Base-by-base conservation (phyloP, 1,140 invertebrate genomes). In the Cotesia vestalis region DNA sequence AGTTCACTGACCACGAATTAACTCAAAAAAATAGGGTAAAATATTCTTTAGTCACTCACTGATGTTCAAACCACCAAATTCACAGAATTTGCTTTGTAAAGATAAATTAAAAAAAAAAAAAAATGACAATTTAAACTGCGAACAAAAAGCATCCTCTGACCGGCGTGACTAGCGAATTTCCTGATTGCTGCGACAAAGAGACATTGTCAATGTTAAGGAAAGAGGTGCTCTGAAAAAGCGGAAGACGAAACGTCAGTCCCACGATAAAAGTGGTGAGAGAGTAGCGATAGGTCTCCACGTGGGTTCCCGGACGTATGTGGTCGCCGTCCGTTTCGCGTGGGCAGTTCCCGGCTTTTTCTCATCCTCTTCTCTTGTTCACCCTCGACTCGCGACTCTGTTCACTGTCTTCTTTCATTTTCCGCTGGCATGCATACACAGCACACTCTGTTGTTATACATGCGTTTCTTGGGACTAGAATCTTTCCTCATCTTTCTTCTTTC, bases 41-140 rank as follows among this genome's bases (percentile, higher is more conserved):
- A 77, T 77, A 75, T 75, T 55, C 53, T 70, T 72, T 73, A 71
- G 78, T 74, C 71, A 69, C 75, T 64, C 78, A 76, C 69, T 55
- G 51, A 68, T 64, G 57, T 75, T 71, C 78, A 76, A 76, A 62
- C 77, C 78, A 77, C 74, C 73, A 76, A 73, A 77, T 55, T 74
- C 76, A 80, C 74, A 82, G 75, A 80, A 79, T 86, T 86, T 85
- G 84, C 84, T 86, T 86, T 86, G 81, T 85, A 60, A 85, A 85
- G 83, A 84, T 81, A 82, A n/a, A n/a, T n/a, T n/a, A n/a, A 2
- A 2, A 27, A 27, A 27, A 27, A 27, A 27, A 27, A 27, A 27
- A 27, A 27, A 27, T 27, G 0, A 27, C 27, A 27, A 27, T 27
- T 27, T 27, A 27, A 27, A 27, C 27, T 27, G 27, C 27, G 27